Evolutionary conservation across 1,140 invertebrate species (phyloP), one percentile per base, ranked within the genome.

Genomic region (Adoxophyes honmai): DNA sequence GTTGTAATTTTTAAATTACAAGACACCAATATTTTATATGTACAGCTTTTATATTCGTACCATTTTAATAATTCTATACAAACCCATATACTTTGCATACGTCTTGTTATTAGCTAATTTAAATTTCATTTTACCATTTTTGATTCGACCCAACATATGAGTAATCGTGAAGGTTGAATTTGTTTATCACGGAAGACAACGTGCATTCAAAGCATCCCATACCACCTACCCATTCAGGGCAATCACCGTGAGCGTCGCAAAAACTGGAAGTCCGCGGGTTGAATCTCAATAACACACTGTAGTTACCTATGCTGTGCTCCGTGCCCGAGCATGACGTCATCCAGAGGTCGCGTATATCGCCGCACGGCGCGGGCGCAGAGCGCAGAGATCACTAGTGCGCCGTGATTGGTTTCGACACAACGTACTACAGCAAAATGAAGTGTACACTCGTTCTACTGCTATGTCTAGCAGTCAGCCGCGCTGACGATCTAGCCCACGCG

Each of bases 371-470:
- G 69, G 64, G 61, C 70, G 42, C 72, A 34, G 21, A 28, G 37
- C 28, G 15, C 38, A 73, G 65, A 72, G 70, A 78, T 81, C 79
- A 86, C 78, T 84, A 86, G 81, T 81, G 77, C 78, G 83, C 68
- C 71, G 72, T 66, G 69, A 73, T 69, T 74, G 70, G 63, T 66
- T 71, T 72, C 70, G 44, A 75, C 61, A 64, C 59, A 71, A 81
- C 80, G 80, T 79, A 64, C 51, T 48, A 42, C 38, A 61, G 57
- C 68, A 81, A 64, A 39, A 86, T 86, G 81, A 82, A 74, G 57
- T 38, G 84, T 13, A 57, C 62, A 52, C 34, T 85, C 44, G 42
- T 75, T 59, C 60, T 84, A 13, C 52, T 80, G 0, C 36, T 78
- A 37, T 75, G 70, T 60, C n/a, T 70, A 42, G 71, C 71, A 14